phyloP scores from a whole-genome alignment of 2,797 vertebrate genomes.

The Hafferia zeledoni region DNA sequence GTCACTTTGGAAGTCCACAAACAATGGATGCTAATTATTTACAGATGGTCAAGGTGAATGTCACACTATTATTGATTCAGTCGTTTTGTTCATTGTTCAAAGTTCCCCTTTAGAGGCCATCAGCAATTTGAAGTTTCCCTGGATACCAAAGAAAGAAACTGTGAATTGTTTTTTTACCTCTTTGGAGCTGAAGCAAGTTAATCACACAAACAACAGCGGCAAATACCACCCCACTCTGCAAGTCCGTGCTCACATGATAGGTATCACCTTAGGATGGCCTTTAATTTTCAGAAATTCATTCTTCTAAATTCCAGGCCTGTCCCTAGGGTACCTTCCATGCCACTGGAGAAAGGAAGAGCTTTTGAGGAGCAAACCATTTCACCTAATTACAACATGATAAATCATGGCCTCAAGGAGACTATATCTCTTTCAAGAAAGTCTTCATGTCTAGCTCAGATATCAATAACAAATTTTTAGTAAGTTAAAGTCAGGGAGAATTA shows the following conservation, averaged over 20 bases:
- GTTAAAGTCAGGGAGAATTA: constrained; percentile 3
- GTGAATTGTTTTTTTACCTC: neutral
- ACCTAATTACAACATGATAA: neutral
- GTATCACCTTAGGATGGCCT: neutral
- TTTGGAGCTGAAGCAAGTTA: neutral
- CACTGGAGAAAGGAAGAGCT: neutral
- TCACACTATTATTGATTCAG: neutral
- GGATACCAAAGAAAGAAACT: neutral
- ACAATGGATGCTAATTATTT: neutral
- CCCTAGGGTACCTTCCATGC: neutral
- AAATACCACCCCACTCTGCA: neutral
- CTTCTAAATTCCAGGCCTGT: neutral
- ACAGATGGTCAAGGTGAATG: neutral
- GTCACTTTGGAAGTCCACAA: neutral
- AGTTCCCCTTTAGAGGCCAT: neutral
- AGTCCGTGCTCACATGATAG: neutral
- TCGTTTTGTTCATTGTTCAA: neutral
- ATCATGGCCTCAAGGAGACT: neutral
- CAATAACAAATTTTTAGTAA: neutral
- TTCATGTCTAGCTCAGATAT: neutral
- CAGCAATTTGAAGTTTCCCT: neutral
- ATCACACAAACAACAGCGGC: neutral
- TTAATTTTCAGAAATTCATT: neutral
- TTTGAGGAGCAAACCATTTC: neutral
- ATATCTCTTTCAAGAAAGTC: neutral